Evolutionary conservation across 2,888 invertebrate genomes (phyloP).

Genomic region (Caenorhabditis sulstoni): DNA sequence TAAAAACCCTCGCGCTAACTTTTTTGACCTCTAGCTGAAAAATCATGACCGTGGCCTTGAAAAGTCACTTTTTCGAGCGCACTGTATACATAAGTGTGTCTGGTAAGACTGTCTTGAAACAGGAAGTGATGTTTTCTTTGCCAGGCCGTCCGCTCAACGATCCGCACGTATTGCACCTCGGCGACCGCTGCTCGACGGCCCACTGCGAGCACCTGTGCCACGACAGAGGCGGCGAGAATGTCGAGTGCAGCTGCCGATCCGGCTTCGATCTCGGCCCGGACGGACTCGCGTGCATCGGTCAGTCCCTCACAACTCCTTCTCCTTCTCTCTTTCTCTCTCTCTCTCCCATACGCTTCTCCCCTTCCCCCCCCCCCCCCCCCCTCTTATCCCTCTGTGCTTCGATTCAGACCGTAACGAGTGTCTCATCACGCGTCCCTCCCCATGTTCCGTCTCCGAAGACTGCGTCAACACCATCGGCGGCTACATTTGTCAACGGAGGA

Average conservation of each 20-base stretch:
- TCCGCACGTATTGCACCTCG: conserved; percentile 61
- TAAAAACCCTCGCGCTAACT: too few relatives aligned
- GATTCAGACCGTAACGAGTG: conserved; percentile 66
- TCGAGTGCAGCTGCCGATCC: conserved; percentile 77
- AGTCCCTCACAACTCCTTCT: conserved; percentile 15
- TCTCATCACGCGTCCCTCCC: conserved; percentile 22
- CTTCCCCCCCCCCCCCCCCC: not conserved
- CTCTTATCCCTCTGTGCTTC: conserved; percentile 16
- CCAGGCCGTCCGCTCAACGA: conserved; percentile 59
- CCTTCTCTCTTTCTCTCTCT: not conserved
- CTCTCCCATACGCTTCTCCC: not conserved
- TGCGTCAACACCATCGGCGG: conserved; percentile 83
- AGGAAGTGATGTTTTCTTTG: too few relatives aligned
- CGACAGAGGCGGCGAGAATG: conserved; percentile 72
- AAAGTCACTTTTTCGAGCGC: too few relatives aligned
- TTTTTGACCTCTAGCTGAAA: too few relatives aligned
- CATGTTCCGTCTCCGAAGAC: conserved; percentile 61
- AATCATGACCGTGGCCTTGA: too few relatives aligned
- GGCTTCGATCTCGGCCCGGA: conserved; percentile 79
- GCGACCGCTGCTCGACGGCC: conserved; percentile 73
- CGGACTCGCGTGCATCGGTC: conserved; percentile 77
- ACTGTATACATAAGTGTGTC: too few relatives aligned
- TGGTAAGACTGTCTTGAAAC: too few relatives aligned
- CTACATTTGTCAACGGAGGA: conserved; percentile 85
- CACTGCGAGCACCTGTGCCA: conserved; percentile 79